Evolutionary conservation across 2,113 vertebrate genomes (phyloP), one percentile per base, ranked within the genome.

Genomic region (Spilogale gracilis): DNA sequence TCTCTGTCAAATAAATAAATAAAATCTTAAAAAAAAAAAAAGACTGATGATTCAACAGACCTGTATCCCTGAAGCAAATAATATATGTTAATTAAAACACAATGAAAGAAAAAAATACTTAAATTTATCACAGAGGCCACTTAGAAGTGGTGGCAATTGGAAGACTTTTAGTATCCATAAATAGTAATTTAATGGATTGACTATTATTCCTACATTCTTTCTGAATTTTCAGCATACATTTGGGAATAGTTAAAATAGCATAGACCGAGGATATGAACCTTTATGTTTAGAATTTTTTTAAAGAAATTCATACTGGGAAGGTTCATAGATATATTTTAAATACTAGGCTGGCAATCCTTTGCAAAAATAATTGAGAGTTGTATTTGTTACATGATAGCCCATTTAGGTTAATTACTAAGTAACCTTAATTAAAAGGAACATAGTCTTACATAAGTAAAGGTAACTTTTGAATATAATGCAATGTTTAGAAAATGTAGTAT

Each of bases 331-430:
- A 7, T 84, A 23, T 74, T n/a, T 67, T 74, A 83, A 63, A 74
- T 74, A 78, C 25, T 18, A 67, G 60, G 8, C 50, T 85, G 50
- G 78, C 9, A 56, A 20, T 56, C 65, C 20, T 67, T 79, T 79
- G 16, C 76, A 69, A 95, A 91, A 91, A 67, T 85, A 65, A 56
- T 95, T 54, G 16, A 38, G 27, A 74, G 60, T 69, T 91, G 30
- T 69, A 21, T 50, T 95, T 9, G 21, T 95, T 85, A 50, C 11
- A 32, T 91, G 43, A 80, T 88, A 73, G 61, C 9, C n/a, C 50
- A 79, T 60, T 94, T 94, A 71, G 14, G 48, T 78, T 86, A 87
- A 73, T 81, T 81, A 73, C 58, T 32, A 11, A 91, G 30, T 69
- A 86, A 56, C 60, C 17, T 60, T 79, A 91, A 23, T 20, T 58